Evolutionary conservation across 1,140 invertebrate species (phyloP).

Genomic region (Temnothorax curvispinosus): DNA sequence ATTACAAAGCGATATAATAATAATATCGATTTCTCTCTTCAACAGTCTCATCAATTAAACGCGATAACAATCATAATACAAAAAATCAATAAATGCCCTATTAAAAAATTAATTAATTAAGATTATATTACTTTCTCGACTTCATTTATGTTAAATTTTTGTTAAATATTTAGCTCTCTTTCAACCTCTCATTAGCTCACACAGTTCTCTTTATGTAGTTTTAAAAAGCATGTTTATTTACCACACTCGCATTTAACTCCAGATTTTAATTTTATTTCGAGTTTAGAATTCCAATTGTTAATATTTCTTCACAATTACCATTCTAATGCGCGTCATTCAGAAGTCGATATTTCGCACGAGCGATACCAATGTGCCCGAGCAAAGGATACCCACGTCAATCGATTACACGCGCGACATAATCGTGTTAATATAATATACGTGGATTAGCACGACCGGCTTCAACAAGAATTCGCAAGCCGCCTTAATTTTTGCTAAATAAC

Average conservation of each 20-base stretch:
- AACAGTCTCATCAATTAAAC: slow-evolving; percentile 36
- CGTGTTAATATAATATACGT: background rate
- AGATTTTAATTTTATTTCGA: slow-evolving; percentile 12
- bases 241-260: slow-evolving; percentile 2
- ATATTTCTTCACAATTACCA: slow-evolving; percentile 17
- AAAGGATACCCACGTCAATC: slow-evolving; percentile 4
- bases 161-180: slow-evolving; percentile 17
- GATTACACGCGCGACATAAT: slow-evolving; percentile 19
- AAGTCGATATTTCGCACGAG: slow-evolving; percentile 26
- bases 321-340: background rate
- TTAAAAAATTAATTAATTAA: slow-evolving; percentile 22
- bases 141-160: slow-evolving; percentile 6
- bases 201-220: background rate
- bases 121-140: slow-evolving; percentile 21
- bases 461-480: slow-evolving; percentile 22
- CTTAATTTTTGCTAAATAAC: slow-evolving; percentile 40
- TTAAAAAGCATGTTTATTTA: slow-evolving; percentile 30
- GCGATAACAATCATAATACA: slow-evolving; percentile 33
- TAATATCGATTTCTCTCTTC: slow-evolving; percentile 33
- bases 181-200: background rate
- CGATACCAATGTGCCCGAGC: background rate
- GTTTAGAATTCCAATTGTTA: slow-evolving; percentile 52
- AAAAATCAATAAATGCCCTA: slow-evolving; percentile 39
- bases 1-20: slow-evolving; percentile 5
- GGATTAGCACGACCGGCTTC: slow-evolving; percentile 8